Evolutionary conservation across 2,113 vertebrate genomes (phyloP), one percentile per base, ranked within the genome.

Genomic region (Peromyscus leucopus): DNA sequence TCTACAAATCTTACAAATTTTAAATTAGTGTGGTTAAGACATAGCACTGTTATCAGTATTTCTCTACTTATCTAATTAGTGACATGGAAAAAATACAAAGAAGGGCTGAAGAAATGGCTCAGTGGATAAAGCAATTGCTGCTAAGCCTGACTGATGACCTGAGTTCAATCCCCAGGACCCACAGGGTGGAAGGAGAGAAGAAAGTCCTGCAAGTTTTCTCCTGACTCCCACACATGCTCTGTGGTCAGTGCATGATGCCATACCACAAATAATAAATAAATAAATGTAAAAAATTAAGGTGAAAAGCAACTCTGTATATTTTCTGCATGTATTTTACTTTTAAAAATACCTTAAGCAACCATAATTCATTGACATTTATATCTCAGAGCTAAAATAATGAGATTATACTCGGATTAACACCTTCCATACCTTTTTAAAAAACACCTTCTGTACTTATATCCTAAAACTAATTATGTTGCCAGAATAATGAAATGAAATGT

Each of bases 401-500:
- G 97, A 98, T 98, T 98, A 98, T 92, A 91, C 90, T 98, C 97
- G 98, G 96, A 98, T 99, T 96, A 98, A 98, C 98, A 98, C 96
- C 9, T 98, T 98, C 78, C 46, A 55, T 98, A 98, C 98, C 98
- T n/a, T 72, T 72, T n/a, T n/a, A 72, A 72, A 61, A 61, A 61
- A 19, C 69, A 36, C 33, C 15, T 71, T 19, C 46, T 46, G 55
- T 98, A 98, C 98, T 98, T 98, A 97, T 88, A 98, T 94, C 91
- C 94, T 28, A 65, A 96, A 98, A 98, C 98, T 98, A 98, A 98
- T 98, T 98, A 98, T 98, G 95, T 98, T 98, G 98, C 98, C 96
- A 96, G 90, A 95, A 78, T 92, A 72, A 79, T 0, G 57, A 96
- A 98, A 97, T 98, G 95, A 98, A 98, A 98, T 97, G 51, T 97